These are phyloP conservation scores for Corapipo altera DNA, from an alignment of 2,113 vertebrate genomes.

Conservation along the genomic window DNA sequence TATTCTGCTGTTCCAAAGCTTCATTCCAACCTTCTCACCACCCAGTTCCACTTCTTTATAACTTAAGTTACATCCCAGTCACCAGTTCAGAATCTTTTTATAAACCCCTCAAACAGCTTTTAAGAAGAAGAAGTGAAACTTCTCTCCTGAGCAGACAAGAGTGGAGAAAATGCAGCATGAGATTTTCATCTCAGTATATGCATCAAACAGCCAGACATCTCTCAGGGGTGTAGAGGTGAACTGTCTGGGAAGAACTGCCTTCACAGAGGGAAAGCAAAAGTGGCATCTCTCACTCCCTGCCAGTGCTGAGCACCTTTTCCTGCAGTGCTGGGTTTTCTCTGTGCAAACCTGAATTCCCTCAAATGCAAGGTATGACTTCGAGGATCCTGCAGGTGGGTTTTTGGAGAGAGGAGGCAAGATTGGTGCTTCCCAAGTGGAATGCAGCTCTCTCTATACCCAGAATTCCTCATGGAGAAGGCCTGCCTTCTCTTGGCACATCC, in stretches of 20 bases:
- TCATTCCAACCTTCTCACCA: neutral
- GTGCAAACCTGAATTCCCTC: neutral
- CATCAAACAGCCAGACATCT: slow-evolving; percentile 27
- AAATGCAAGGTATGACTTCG: rapidly evolving
- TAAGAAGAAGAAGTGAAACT: neutral
- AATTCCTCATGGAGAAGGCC: neutral
- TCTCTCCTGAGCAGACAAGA: neutral
- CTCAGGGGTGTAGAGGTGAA: neutral
- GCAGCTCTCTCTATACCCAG: rapidly evolving
- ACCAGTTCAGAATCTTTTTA: neutral
- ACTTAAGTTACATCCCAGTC: neutral
- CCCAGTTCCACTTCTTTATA: neutral
- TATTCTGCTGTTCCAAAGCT: neutral
- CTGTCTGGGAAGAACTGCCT: neutral
- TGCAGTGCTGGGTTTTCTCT: neutral
- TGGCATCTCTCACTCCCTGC: neutral
- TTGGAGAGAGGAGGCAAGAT: neutral
- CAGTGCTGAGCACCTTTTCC: neutral
- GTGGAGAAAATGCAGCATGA: neutral
- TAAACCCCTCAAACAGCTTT: neutral
- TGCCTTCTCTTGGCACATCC: neutral
- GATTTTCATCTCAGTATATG: neutral
- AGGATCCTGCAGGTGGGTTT: neutral
- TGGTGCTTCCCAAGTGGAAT: neutral
- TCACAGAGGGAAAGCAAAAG: neutral